Percentiles rank a stretch among this genome's conserved stretches.
These are phyloP conservation scores for Caenorhabditis sp. DNA, from an alignment of 2,888 invertebrate genomes.

Conservation along the genomic window DNA sequence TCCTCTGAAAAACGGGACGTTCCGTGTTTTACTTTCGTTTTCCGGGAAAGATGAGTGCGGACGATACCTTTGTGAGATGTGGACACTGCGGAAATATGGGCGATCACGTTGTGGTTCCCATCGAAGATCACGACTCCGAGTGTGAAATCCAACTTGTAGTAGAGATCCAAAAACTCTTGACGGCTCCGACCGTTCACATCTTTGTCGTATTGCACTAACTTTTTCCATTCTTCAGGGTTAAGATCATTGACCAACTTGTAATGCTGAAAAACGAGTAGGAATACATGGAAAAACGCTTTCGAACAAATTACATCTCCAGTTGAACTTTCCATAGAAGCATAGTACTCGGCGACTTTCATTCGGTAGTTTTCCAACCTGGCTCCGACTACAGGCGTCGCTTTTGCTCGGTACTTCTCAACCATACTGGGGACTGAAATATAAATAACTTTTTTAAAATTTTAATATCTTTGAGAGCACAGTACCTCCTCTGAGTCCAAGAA, in stretches of 20 bases:
- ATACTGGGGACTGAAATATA: constrained; percentile 54
- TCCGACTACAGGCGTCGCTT: constrained; percentile 52
- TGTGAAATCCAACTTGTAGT: constrained; percentile 48
- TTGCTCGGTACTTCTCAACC: constrained; percentile 52
- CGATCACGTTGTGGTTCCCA: constrained; percentile 43
- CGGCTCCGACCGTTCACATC: constrained; percentile 37
- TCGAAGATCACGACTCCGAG: constrained; percentile 50
- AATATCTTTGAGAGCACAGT: background rate
- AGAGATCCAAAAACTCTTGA: constrained; percentile 39
- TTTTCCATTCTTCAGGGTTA: constrained; percentile 26
- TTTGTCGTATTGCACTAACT: constrained; percentile 46
- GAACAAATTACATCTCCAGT: constrained; percentile 16
- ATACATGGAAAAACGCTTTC: no score
- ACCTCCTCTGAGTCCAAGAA: constrained; percentile 59
- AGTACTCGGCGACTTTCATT: constrained; percentile 25
- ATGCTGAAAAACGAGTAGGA: constrained; percentile 5
- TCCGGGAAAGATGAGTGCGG: no score
- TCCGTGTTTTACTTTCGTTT: no score
- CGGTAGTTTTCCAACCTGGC: constrained; percentile 42
- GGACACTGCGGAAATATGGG: constrained; percentile 49
- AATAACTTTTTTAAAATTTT: background rate
- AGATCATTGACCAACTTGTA: constrained; percentile 44
- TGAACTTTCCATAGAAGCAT: constrained; percentile 24
- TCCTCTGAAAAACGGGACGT: constrained; percentile 32
- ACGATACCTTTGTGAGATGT: constrained; percentile 23